Evolutionary conservation across 2,797 vertebrate species (phyloP).

Genomic region (Hylomyscus alleni): DNA sequence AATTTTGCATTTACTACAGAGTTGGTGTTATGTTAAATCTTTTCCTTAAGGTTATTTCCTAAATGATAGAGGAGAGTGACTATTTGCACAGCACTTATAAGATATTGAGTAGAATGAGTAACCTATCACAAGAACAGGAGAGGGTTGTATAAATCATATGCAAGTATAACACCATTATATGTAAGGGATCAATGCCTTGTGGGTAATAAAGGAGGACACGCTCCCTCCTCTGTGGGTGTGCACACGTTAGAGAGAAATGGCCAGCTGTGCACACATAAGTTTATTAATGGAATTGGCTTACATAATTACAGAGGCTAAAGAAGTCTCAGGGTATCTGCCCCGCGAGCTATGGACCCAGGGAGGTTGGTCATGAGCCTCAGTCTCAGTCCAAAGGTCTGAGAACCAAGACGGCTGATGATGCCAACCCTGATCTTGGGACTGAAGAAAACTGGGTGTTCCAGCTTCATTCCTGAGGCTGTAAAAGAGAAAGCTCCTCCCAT

Average conservation of each 20-base stretch:
- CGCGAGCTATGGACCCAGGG: background rate
- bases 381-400: background rate
- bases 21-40: background rate
- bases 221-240: fast-evolving
- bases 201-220: background rate
- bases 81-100: background rate
- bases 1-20: background rate
- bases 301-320: background rate
- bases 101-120: background rate
- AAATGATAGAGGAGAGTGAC: background rate
- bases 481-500: background rate
- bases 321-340: background rate
- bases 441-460: background rate
- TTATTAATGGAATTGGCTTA: background rate
- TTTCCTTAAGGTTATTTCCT: background rate
- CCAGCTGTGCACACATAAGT: background rate
- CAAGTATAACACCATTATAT: background rate
- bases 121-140: background rate
- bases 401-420: background rate
- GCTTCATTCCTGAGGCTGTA: background rate
- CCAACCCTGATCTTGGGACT: background rate
- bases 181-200: background rate
- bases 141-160: background rate
- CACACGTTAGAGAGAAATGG: background rate
- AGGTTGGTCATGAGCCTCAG: background rate